Evolutionary conservation across 2,113 vertebrate species (phyloP).

Genomic region (Scolopax mira): DNA sequence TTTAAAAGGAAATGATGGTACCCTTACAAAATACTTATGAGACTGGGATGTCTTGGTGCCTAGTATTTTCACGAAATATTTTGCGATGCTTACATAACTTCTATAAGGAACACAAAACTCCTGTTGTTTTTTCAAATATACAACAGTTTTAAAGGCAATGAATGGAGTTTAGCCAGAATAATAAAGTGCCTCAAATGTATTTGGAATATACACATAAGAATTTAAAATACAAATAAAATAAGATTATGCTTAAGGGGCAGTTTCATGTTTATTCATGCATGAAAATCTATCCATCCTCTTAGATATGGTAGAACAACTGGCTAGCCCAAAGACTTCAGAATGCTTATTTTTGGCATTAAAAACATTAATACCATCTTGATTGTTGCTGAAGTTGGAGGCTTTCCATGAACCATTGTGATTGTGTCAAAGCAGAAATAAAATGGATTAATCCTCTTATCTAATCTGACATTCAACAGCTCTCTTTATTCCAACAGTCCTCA

Average conservation of each 20-base stretch:
- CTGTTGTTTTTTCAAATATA: background rate
- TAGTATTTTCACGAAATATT: background rate
- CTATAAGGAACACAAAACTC: background rate
- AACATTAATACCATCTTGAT: fast-evolving
- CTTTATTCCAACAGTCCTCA: background rate
- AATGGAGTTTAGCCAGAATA: background rate
- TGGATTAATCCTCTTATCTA: background rate
- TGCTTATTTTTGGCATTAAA: background rate
- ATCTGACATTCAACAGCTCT: background rate
- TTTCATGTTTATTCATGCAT: background rate
- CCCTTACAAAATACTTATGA: background rate
- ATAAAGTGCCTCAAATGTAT: background rate
- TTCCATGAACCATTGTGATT: background rate
- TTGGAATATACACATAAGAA: background rate
- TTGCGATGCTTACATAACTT: background rate
- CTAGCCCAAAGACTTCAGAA: background rate
- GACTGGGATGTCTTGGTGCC: background rate
- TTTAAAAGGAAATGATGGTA: background rate
- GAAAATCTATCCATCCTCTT: background rate
- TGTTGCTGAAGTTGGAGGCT: background rate
- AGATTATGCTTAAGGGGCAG: background rate
- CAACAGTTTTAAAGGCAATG: background rate
- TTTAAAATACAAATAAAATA: background rate
- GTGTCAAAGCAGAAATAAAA: background rate
- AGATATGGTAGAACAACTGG: background rate